Evolutionary conservation across 2,888 invertebrate species (phyloP), one percentile per base, ranked within the genome.

Genomic region (Branchipolynoe longqiensis): DNA sequence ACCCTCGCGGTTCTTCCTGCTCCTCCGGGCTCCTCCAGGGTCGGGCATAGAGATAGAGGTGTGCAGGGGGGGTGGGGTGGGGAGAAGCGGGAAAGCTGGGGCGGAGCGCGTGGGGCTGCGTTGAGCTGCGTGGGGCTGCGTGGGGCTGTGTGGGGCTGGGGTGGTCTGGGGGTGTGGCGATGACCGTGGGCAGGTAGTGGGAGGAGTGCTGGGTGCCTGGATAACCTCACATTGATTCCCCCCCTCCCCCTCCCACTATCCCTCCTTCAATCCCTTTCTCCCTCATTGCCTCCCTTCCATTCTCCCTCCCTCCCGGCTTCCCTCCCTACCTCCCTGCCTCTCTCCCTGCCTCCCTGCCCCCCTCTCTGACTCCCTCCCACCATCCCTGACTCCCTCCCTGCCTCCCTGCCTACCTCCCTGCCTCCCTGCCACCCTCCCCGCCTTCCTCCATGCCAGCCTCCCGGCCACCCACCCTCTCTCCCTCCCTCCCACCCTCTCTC

Each of bases 141-240:
- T 18, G 48, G 48, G 48, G 48, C 8, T 48, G 48, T 8, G n/a
- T n/a, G n/a, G n/a, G n/a, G n/a, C n/a, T n/a, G n/a, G n/a, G n/a
- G n/a, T n/a, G n/a, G n/a, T n/a, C n/a, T n/a, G n/a, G n/a, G 40
- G 78, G 48, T 4, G n/a, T 28, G 8, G 78, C 25, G 78, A 48
- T 78, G 78, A 78, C 78, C 41, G 78, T 78, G 78, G 78, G 48
- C 78, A 78, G 41, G 78, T 48, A 78, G 41, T 48, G 78, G 38
- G 36, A 38, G 69, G 33, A 38, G 38, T 33, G 69, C 38, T 33
- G 48, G 48, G 48, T 25, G 54, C 28, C 78, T 78, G 78, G 78
- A 41, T 12, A 78, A 31, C 48, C 78, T 78, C 78, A 78, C 41
- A 78, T 28, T 64, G 18, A 64, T 33, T 64, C 73, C 22, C 73